phyloP scores from a whole-genome alignment of 1,140 invertebrate genomes.

The Drosophila trapezifrons region DNA sequence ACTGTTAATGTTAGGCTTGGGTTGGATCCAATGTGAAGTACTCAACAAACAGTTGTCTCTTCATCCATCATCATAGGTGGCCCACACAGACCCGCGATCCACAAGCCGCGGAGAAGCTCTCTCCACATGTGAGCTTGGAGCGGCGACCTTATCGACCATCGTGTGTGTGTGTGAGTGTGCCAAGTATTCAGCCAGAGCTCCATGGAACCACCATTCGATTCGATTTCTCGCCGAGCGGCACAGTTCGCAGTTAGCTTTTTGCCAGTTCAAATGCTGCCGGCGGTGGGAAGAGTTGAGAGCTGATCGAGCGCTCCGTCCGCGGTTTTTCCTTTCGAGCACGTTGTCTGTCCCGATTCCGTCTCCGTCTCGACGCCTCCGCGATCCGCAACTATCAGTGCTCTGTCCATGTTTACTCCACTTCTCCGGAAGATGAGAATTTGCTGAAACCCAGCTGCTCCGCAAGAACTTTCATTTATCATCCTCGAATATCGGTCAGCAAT shows the following conservation, averaged over 20 bases:
- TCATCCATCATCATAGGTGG: constrained; percentile 8
- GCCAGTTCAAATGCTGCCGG: constrained; percentile 71
- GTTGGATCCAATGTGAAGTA: neutral
- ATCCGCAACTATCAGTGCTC: constrained; percentile 21
- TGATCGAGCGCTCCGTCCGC: constrained; percentile 29
- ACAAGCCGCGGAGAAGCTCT: constrained; percentile 23
- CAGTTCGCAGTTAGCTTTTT: constrained; percentile 73
- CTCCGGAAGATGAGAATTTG: constrained; percentile 28
- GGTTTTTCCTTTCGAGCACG: constrained; percentile 21
- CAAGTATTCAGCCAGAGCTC: constrained; percentile 39
- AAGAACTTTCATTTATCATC: constrained; percentile 8
- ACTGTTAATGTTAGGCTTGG: neutral
- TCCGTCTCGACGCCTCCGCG: constrained; percentile 4
- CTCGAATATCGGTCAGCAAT: constrained; percentile 4
- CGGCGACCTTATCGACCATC: constrained; percentile 56
- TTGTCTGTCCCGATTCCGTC: constrained; percentile 15
- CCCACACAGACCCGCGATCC: constrained; percentile 27
- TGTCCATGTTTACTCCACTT: neutral
- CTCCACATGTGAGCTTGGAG: constrained; percentile 35
- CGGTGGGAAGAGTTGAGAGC: constrained; percentile 62
- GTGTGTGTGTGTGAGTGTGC: constrained; percentile 44
- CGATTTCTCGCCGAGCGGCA: constrained; percentile 43
- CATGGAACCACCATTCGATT: constrained; percentile 41
- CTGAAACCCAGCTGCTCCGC: constrained; percentile 3
- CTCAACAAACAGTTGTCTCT: neutral